Base-by-base conservation (phyloP, 2,888 invertebrate species). In the Caenorhabditis wallacei region DNA sequence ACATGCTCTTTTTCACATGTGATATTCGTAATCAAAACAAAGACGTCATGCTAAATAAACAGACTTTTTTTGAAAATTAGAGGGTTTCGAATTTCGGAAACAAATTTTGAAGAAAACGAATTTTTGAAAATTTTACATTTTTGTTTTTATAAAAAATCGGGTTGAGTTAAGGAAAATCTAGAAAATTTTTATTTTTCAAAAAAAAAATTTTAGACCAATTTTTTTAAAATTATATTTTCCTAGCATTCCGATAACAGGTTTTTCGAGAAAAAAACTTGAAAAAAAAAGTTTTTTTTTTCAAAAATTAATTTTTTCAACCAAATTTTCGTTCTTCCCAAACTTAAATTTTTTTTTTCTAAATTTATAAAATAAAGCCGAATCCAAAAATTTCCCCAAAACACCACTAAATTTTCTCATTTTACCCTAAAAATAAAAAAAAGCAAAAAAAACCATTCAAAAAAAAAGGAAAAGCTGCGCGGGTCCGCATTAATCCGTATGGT, bases 401-500 rank as follows among this genome's bases (percentile, higher is more conserved):
- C n/a, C n/a, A n/a, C n/a, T n/a, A n/a, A n/a, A n/a, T n/a, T n/a
- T n/a, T n/a, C n/a, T n/a, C n/a, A n/a, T n/a, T n/a, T n/a, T n/a
- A n/a, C n/a, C n/a, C n/a, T n/a, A 40, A 71, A 37, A 48, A 20
- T 26, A 26, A 56, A 43, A 56, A 43, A 54, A 56, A 24, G 56
- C 56, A 48, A 24, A 64, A 18, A 24, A 43, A 24, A 13, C n/a
- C 53, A n/a, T n/a, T n/a, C n/a, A 24, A 30, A 53, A 68, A 61
- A 68, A 48, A 59, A 56, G 10, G 10, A 63, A 40, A 53, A 53
- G 43, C 59, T 54, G 8, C 4, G 30, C 30, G 40, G 48, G 59
- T 24, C 16, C 20, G 63, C 74, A 57, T 22, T 16, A n/a, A 22
- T 13, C 26, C 78, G 78, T 78, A 16, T 24, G 69, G 18, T 78